phyloP scores from a whole-genome alignment of 2,113 vertebrate genomes.

The Nothoprocta pentlandii region DNA sequence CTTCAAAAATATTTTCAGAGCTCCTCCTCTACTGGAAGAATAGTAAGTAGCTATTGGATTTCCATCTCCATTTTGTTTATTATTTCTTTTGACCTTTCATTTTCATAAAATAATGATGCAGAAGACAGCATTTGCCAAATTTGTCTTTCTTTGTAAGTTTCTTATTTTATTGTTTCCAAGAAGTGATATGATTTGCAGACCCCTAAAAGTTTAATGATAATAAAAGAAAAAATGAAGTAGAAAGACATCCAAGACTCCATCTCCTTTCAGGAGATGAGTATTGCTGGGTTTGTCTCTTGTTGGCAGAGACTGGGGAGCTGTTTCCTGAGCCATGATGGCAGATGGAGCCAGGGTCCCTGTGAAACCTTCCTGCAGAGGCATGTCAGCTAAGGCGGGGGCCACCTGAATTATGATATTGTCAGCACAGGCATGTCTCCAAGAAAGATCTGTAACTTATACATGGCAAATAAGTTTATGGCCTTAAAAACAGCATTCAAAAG shows the following conservation, averaged over 20 bases:
- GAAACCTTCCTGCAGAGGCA: neutral
- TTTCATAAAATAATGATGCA: neutral
- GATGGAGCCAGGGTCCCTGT: neutral
- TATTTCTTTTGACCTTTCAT: neutral
- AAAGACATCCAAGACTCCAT: neutral
- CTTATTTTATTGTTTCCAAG: neutral
- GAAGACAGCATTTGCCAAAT: neutral
- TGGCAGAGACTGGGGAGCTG: neutral
- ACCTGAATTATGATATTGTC: neutral
- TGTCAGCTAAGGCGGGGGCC: neutral
- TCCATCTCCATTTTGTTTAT: neutral
- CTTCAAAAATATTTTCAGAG: neutral
- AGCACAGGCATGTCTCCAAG: neutral
- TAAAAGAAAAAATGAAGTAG: neutral
- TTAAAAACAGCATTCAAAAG: constrained; percentile 3
- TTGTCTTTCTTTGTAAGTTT: neutral
- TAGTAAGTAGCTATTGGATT: neutral
- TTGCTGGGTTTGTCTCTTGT: neutral
- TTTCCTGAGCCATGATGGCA: neutral
- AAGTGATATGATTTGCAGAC: neutral
- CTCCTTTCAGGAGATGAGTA: neutral
- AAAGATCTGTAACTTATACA: neutral
- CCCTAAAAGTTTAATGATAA: neutral
- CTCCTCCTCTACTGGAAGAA: neutral
- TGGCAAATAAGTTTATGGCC: neutral